Conservation (phyloP, 2,113 vertebrate species). For the Xenopus borealis region DNA sequence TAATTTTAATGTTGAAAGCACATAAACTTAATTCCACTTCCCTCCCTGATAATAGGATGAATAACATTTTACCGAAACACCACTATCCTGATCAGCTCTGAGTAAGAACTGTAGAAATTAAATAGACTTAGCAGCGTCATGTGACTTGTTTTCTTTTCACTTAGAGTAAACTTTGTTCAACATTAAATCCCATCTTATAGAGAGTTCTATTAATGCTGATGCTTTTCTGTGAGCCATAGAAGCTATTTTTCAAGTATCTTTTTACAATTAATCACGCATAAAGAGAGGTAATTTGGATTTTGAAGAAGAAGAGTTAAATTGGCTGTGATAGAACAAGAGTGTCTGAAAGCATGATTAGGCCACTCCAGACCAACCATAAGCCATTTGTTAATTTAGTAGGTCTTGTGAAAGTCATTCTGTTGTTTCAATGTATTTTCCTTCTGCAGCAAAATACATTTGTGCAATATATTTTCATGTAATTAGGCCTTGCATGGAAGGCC, state of each 20-base stretch:
- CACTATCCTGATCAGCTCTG: too few relatives aligned
- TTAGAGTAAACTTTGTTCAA: too few relatives aligned
- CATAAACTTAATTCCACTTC: too few relatives aligned
- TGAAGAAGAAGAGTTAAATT: slow-evolving; percentile 33
- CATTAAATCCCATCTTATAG: not conserved
- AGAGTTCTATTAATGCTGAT: not conserved
- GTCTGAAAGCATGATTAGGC: slow-evolving; percentile 36
- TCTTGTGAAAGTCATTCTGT: slow-evolving; percentile 41
- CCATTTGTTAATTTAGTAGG: slow-evolving; percentile 36
- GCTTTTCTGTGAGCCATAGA: slow-evolving; percentile 1
- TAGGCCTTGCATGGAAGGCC: slow-evolving; percentile 8
- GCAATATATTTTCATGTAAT: slow-evolving; percentile 16
- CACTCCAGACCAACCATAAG: slow-evolving; percentile 21
- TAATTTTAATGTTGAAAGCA: too few relatives aligned
- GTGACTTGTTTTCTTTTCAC: too few relatives aligned
- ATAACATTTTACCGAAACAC: too few relatives aligned
- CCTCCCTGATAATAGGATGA: too few relatives aligned
- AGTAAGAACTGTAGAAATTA: too few relatives aligned
- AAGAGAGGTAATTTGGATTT: slow-evolving; percentile 43
- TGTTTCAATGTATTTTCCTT: slow-evolving; percentile 23
- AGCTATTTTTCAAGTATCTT: slow-evolving; percentile 32
- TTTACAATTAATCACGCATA: slow-evolving; percentile 28
- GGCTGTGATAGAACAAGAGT: slow-evolving; percentile 25
- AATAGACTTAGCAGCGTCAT: too few relatives aligned
- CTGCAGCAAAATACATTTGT: slow-evolving; percentile 29